A percentile compares a stretch with the other conserved stretches of the same genome.
Conservation (phyloP, 2,113 vertebrate genomes). For the Erpornis zantholeuca region DNA sequence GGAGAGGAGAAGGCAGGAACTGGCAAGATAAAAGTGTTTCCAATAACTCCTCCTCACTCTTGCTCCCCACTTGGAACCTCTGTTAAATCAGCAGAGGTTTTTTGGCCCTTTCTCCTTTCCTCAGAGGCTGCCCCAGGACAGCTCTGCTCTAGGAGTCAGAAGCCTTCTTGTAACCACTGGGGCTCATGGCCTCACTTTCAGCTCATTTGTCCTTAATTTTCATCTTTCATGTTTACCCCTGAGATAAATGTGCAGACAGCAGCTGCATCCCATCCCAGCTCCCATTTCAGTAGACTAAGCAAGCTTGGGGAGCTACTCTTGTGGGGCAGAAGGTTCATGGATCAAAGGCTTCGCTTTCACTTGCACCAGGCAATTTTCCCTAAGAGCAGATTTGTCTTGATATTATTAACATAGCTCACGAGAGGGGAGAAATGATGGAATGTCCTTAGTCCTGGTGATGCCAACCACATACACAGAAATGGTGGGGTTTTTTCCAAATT, state of each 20-base stretch:
- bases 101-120: neutral
- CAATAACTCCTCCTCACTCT: neutral
- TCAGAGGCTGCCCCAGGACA: neutral
- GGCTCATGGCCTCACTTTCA: neutral
- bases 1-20: neutral
- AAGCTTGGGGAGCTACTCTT: neutral
- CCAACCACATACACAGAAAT: neutral
- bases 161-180: neutral
- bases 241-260: neutral
- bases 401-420: neutral
- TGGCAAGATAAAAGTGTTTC: neutral
- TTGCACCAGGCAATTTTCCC: neutral
- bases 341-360: slow-evolving; percentile 34
- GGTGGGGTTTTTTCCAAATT: neutral
- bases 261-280: slow-evolving; percentile 22
- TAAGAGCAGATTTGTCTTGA: slow-evolving; percentile 4
- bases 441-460: neutral
- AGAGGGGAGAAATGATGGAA: neutral
- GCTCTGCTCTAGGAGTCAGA: neutral
- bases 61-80: neutral
- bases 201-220: neutral
- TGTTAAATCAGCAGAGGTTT: neutral
- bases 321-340: neutral
- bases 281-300: neutral
- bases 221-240: neutral